Percentiles rank a stretch among this genome's conserved stretches.
Evolutionary conservation across 2,113 vertebrate genomes (phyloP).

Genomic region (Motacilla tschutschensis): DNA sequence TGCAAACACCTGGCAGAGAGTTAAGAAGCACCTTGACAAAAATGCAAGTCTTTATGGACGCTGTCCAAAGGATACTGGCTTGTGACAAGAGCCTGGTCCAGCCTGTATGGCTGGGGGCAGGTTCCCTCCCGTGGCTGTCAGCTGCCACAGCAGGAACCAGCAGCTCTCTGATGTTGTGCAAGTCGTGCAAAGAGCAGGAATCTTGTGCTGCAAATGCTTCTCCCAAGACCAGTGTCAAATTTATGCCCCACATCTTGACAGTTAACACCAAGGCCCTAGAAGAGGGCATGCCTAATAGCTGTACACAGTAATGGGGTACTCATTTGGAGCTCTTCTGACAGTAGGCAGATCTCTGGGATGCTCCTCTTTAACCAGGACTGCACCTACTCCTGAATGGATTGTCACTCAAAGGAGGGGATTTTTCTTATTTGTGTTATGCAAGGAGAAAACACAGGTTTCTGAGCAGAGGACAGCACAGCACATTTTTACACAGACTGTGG

Average conservation of each 20-base stretch:
- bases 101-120: neutral
- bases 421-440: neutral
- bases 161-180: neutral
- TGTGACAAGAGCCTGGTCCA: neutral
- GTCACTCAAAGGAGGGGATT: neutral
- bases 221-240: neutral
- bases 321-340: neutral
- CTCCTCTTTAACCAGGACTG: neutral
- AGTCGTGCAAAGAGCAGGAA: accelerated
- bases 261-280: neutral
- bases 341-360: neutral
- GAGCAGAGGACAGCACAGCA: neutral
- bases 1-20: neutral
- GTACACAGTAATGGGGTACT: neutral
- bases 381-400: neutral
- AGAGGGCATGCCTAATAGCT: neutral
- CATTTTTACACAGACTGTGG: neutral
- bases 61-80: neutral
- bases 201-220: neutral
- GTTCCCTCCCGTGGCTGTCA: slow-evolving; percentile 33
- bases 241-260: accelerated
- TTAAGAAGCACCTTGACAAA: neutral
- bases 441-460: neutral
- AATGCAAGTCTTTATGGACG: neutral
- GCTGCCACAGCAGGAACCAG: slow-evolving; percentile 8